Evolutionary conservation across 2,888 invertebrate species (phyloP), one percentile per base, ranked within the genome.

Genomic region (Paralinhomoeus sp.): DNA sequence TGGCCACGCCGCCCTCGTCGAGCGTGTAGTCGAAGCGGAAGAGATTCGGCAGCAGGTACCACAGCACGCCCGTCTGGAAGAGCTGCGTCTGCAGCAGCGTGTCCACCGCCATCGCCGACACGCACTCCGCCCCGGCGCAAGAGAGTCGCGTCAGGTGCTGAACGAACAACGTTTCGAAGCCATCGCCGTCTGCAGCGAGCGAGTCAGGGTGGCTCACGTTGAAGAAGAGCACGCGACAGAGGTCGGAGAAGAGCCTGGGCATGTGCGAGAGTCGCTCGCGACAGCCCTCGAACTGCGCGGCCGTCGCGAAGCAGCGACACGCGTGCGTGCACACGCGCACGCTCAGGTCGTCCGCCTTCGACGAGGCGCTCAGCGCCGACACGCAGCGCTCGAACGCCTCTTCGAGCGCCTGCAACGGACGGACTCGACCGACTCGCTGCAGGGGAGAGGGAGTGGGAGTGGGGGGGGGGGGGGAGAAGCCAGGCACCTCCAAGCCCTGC

Each of bases 1-100:
- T 75, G 53, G 82, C 78, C 0, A 91, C 80, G 0, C 91, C 93
- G 42, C 89, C 83, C 68, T 97, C 93, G 46, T 89, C 80, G 53
- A 97, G 70, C 3, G 97, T 99, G 66, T 79, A 97, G 68, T 97
- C 97, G 64, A 89, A 99, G 48, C 78, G 77, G 64, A 97, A 83
- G 63, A 82, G 76, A 54, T 81, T 80, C 1, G 81, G 73, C 35
- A 97, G 65, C 42, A 97, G 67, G 56, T 87, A 84, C 79, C 84
- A 93, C 3, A 97, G 63, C 0, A 80, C 81, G 12, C 91, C 93
- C 1, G 64, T 57, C 49, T 78, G 74, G 1, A 81, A 71, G 31
- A 85, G 64, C 58, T 76, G 77, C 62, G 77, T 73, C 64, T 97
- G 89, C 24, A 91, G 73, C 51, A 77, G 73, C 41, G 78, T 74